These are phyloP conservation scores for Chaetura pelagica DNA, from an alignment of 2,113 vertebrate species.

Conservation along the genomic window DNA sequence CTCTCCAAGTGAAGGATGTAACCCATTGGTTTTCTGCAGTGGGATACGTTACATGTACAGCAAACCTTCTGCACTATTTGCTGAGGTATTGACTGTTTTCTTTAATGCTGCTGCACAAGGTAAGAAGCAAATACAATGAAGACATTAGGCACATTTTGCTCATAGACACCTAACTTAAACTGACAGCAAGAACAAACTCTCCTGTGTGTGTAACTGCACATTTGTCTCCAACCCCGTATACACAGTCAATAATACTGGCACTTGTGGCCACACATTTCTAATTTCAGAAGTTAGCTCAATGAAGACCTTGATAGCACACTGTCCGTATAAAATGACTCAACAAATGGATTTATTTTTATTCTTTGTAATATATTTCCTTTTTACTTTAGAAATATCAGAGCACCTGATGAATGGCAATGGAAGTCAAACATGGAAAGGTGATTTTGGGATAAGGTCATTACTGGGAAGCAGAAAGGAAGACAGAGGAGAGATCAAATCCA, in stretches of 20 bases:
- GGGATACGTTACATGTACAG: not conserved
- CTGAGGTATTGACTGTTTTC: not conserved
- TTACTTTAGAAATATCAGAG: not conserved
- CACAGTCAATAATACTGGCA: not conserved
- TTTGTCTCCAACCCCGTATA: not conserved
- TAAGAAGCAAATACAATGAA: not conserved
- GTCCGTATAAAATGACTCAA: not conserved
- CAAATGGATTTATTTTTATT: not conserved
- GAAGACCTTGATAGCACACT: not conserved
- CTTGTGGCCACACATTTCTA: not conserved
- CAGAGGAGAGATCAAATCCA: not conserved
- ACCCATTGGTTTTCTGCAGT: not conserved
- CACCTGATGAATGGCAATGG: not conserved
- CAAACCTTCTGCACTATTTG: not conserved
- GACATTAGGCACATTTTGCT: not conserved
- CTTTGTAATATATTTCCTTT: not conserved
- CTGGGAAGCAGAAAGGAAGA: not conserved
- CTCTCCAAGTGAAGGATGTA: not conserved
- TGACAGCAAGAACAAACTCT: constrained; percentile 9
- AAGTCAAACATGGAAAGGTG: not conserved
- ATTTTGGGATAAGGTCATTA: not conserved
- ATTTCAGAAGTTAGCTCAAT: not conserved
- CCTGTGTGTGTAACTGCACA: not conserved
- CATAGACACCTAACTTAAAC: not conserved
- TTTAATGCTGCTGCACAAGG: not conserved